Evolutionary conservation across 2,888 invertebrate species (phyloP).

Genomic region (Polydesmus complanatus): DNA sequence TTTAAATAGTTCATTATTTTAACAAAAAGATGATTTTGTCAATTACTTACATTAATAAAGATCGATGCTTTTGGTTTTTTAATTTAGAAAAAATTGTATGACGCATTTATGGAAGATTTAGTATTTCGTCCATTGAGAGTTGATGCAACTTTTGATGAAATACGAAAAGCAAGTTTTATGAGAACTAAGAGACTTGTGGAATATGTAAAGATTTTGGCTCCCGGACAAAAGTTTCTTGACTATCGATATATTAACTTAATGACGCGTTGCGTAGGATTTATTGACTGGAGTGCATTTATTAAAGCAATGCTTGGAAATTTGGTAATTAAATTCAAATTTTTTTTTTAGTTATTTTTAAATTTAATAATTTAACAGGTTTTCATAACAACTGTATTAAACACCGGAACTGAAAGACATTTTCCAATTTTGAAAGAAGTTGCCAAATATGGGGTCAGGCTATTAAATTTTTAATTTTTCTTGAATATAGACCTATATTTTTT

Average conservation of each 20-base stretch:
- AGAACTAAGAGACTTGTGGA: conserved; percentile 50
- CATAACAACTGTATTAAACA: background rate
- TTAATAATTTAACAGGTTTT: background rate
- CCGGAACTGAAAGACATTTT: background rate
- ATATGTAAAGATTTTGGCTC: conserved; percentile 41
- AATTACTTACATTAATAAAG: background rate
- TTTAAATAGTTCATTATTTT: background rate
- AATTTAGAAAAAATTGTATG: conserved; percentile 61
- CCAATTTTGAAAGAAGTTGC: background rate
- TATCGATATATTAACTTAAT: conserved; percentile 30
- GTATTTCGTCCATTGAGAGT: conserved; percentile 51
- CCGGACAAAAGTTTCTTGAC: conserved; percentile 30
- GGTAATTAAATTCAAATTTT: background rate
- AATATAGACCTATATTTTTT: too few species aligned
- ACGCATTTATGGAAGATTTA: conserved; percentile 60
- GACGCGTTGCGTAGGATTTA: conserved; percentile 29
- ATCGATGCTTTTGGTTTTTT: conserved; percentile 13
- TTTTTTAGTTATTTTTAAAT: background rate
- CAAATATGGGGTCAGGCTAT: background rate
- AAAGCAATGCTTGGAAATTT: conserved; percentile 19
- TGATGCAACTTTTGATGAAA: conserved; percentile 51
- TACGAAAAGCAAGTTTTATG: conserved; percentile 43
- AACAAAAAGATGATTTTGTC: background rate
- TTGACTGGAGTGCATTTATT: conserved; percentile 32
- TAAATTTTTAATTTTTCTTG: background rate